Percentiles rank a stretch among this genome's conserved stretches.
Conservation (phyloP, 2,113 vertebrate genomes). For the Microcebus jonahi region DNA sequence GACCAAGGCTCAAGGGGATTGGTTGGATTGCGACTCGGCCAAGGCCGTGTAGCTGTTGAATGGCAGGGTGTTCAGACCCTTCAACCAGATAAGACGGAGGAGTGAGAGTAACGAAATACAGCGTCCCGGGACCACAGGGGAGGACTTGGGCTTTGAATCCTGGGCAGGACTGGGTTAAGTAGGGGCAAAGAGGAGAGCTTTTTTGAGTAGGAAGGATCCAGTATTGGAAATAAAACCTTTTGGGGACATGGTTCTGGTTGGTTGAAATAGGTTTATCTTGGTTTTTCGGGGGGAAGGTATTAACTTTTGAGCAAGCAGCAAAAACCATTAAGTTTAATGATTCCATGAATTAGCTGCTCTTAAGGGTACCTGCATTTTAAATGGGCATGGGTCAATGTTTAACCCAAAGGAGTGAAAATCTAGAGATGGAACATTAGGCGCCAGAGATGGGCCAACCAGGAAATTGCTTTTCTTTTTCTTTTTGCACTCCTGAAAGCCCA, state of each 20-base stretch:
- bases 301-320: background rate
- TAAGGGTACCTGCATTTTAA: conserved; percentile 30
- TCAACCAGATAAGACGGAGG: background rate
- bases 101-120: background rate
- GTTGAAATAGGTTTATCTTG: background rate
- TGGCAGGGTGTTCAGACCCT: background rate
- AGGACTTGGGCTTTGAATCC: background rate
- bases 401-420: conserved; percentile 22
- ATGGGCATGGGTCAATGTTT: conserved; percentile 32
- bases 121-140: background rate
- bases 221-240: background rate
- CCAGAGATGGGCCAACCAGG: background rate
- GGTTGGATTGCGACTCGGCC: background rate
- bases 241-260: background rate
- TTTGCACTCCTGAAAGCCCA: background rate
- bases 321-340: background rate
- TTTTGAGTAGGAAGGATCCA: background rate
- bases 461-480: background rate
- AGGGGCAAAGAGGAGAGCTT: background rate
- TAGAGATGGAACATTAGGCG: background rate
- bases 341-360: background rate
- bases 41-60: background rate
- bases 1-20: background rate
- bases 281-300: background rate
- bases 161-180: background rate